Evolutionary conservation across 2,113 vertebrate genomes (phyloP).

Genomic region (Vulpes ferrilata): DNA sequence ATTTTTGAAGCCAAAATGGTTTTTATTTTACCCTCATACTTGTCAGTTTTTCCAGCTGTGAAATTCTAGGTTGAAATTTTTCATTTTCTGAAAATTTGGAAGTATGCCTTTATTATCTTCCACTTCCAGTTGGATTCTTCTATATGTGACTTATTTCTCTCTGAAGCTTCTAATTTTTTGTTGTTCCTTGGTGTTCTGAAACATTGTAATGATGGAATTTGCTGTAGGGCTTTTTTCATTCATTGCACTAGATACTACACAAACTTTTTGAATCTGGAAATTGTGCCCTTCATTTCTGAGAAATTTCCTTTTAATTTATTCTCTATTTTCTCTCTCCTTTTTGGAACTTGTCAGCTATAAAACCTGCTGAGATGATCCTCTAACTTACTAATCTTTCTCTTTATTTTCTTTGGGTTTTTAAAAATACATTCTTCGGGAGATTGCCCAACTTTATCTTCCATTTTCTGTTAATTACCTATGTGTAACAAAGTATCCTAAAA

Average conservation of each 20-base stretch:
- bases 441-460: background rate
- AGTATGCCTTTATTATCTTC: constrained; percentile 16
- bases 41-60: background rate
- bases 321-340: background rate
- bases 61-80: background rate
- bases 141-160: background rate
- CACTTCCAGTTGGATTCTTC: background rate
- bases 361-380: background rate
- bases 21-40: background rate
- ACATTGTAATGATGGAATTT: background rate
- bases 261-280: background rate
- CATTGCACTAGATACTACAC: background rate
- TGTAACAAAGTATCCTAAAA: constrained; percentile 38
- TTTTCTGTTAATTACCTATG: background rate
- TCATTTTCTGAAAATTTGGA: constrained; percentile 18
- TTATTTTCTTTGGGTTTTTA: background rate
- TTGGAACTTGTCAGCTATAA: constrained; percentile 33
- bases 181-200: background rate
- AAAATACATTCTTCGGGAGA: background rate
- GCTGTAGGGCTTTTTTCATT: background rate
- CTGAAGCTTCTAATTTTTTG: constrained; percentile 22
- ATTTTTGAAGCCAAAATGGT: constrained; percentile 47
- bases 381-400: background rate
- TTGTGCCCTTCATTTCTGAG: background rate
- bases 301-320: background rate